Conservation (phyloP, 2,888 invertebrate species). For the Nemotelus pantherinus region DNA sequence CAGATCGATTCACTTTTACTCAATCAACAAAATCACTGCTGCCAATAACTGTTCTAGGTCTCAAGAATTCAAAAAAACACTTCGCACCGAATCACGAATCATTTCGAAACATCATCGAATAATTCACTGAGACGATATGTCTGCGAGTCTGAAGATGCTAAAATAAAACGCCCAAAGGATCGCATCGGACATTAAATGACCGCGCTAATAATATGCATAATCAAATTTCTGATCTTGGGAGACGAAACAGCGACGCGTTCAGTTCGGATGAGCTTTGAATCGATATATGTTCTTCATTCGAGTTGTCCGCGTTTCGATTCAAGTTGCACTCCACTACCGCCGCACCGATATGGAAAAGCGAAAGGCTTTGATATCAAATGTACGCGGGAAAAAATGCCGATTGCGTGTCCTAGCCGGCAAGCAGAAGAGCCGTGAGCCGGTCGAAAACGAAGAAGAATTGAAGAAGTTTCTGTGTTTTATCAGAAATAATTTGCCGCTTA, state of each 20-base stretch:
- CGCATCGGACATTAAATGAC: conserved; percentile 39
- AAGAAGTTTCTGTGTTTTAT: conserved; percentile 50
- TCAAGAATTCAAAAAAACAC: conserved; percentile 7
- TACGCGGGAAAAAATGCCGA: conserved; percentile 26
- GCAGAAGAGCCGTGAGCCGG: not conserved
- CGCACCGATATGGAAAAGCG: conserved; percentile 2
- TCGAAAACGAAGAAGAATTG: conserved; percentile 21
- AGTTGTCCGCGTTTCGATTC: not conserved
- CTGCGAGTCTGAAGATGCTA: conserved; percentile 23
- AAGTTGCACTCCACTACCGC: conserved; percentile 23
- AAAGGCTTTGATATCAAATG: not conserved
- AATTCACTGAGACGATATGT: conserved; percentile 38
- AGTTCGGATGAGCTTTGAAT: not conserved
- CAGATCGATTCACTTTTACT: not conserved
- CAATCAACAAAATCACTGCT: not conserved
- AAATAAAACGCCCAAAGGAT: conserved; percentile 38
- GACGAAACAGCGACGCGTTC: conserved; percentile 6
- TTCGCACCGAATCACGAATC: conserved; percentile 12
- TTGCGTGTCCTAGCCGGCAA: conserved; percentile 34
- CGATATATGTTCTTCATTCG: not conserved
- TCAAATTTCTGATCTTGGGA: conserved; percentile 37
- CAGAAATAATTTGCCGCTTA: conserved; percentile 52
- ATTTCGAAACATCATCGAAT: conserved; percentile 27
- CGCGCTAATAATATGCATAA: conserved; percentile 42
- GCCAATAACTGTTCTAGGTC: not conserved